These are phyloP conservation scores for Platalea minor DNA, from an alignment of 2,797 vertebrate genomes.

Conservation along the genomic window DNA sequence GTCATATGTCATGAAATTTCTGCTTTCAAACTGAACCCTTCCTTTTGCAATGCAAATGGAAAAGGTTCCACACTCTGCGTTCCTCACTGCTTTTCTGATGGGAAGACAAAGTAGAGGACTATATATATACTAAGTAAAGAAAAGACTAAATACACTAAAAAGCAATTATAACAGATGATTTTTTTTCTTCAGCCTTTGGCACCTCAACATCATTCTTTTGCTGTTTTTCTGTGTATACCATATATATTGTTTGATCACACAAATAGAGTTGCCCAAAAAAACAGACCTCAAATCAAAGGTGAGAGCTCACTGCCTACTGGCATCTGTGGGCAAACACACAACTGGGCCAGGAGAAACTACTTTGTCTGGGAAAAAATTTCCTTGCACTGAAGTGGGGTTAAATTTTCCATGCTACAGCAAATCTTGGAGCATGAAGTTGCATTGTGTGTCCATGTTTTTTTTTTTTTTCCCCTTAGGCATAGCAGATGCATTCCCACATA, in stretches of 20 bases:
- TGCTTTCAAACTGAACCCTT: neutral
- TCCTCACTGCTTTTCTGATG: neutral
- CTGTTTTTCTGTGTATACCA: neutral
- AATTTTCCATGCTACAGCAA: neutral
- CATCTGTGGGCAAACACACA: neutral
- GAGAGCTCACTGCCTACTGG: neutral
- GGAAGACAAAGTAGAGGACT: neutral
- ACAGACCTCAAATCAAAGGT: neutral
- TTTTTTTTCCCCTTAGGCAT: neutral
- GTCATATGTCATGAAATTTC: neutral
- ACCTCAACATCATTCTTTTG: neutral
- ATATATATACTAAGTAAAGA: neutral
- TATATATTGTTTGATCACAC: neutral
- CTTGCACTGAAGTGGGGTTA: neutral
- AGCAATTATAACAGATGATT: neutral
- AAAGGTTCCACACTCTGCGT: neutral
- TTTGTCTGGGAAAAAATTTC: neutral
- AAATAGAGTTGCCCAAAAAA: neutral
- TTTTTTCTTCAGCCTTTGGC: neutral
- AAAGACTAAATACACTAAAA: neutral
- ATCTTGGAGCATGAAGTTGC: neutral
- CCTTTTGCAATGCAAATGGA: neutral
- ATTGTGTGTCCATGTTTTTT: no score
- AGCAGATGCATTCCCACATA: rapidly evolving
- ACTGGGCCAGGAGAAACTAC: neutral